Base-by-base conservation (phyloP, 2,797 vertebrate genomes). In the Selene dorsalis region DNA sequence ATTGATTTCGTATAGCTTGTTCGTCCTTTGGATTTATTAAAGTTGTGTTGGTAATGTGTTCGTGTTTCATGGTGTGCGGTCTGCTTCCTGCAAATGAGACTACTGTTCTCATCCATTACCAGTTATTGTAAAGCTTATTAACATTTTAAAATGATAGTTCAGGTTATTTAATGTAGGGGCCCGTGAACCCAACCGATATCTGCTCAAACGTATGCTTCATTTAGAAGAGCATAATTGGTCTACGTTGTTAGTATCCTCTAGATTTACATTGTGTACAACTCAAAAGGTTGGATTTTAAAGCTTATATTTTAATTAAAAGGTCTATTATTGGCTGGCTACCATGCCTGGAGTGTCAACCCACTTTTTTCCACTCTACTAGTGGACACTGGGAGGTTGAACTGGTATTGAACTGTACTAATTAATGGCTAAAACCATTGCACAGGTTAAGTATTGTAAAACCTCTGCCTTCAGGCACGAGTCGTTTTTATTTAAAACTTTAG, bases 401-500 rank as follows among this genome's bases (percentile, higher is more conserved):
- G 58, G 57, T 32, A 45, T 41, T 80, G 62, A 69, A 52, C 48
- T 79, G 38, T 75, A 26, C 88, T 93, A 89, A 93, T 93, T 90
- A 89, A 81, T 45, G 35, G 65, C 61, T 61, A 35, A 35, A 35
- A 35, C 32, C 7, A 60, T 76, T 48, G 45, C 30, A 65, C 57
- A 59, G 20, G 13, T 85, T 85, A 78, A 82, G 76, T 74, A 88
- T 83, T 83, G 68, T 87, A 32, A 74, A 69, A 79, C 48, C 10
- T 22, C 35, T 64, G 78, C 85, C 92, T 79, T 77, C 56, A 48
- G 92, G 92, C 92, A 1, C 47, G 24, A 43, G 24, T 69, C 64
- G 45, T 45, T 87, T 79, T 91, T 85, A 93, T 85, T 91, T 84
- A 90, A 93, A 87, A 90, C 75, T 79, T 55, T 6, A 72, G 18